phyloP scores from a whole-genome alignment of 2,113 vertebrate genomes.

The Caretta caretta region DNA sequence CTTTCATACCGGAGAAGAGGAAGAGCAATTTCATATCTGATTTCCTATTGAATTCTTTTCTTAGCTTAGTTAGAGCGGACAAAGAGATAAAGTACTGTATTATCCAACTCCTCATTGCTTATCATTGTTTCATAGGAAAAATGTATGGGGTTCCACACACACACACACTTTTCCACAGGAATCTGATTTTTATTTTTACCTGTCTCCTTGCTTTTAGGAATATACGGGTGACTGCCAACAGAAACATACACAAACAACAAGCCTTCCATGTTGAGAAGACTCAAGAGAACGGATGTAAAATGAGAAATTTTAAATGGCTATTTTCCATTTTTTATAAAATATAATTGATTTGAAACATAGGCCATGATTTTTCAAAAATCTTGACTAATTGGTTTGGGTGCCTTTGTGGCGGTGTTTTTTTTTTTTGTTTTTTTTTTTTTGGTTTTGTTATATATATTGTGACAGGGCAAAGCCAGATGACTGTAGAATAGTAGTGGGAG shows the following conservation, averaged over 20 bases:
- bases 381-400: not conserved
- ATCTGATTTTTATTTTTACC: not conserved
- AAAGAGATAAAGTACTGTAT: constrained; percentile 38
- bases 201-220: not conserved
- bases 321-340: not conserved
- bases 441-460: not conserved
- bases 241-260: not conserved
- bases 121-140: constrained; percentile 36
- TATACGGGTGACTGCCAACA: not conserved
- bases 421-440: not conserved
- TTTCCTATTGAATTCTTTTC: constrained; percentile 62
- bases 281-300: not conserved
- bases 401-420: not conserved
- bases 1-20: constrained; percentile 15
- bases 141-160: not conserved
- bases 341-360: not conserved
- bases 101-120: constrained; percentile 28
- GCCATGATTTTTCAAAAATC: not conserved
- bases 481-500: too few species aligned
- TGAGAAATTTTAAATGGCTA: not conserved
- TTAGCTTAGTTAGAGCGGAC: constrained; percentile 29
- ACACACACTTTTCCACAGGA: not conserved
- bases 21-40: constrained; percentile 58
- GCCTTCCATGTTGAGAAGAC: not conserved
- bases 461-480: too few species aligned